Evolutionary conservation across 2,113 vertebrate genomes (phyloP).

Genomic region (Irena cyanogastra): DNA sequence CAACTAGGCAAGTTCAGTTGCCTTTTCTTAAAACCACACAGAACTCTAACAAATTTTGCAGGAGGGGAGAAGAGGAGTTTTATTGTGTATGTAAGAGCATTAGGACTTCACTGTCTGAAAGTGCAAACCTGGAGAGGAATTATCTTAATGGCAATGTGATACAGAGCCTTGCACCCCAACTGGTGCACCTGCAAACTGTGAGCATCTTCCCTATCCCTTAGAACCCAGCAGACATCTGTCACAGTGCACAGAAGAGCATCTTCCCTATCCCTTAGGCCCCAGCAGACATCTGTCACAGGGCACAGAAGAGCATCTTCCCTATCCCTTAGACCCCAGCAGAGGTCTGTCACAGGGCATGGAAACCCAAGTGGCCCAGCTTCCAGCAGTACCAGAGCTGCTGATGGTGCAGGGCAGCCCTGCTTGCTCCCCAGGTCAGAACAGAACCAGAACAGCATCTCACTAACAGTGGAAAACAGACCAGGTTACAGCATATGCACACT

Average conservation of each 20-base stretch:
- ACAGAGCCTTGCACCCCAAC: neutral
- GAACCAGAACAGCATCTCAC: neutral
- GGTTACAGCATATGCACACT: neutral
- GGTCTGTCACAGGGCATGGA: neutral
- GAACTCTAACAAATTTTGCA: neutral
- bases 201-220: neutral
- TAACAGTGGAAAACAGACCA: neutral
- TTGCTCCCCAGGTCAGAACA: rapidly evolving
- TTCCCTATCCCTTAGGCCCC: rapidly evolving
- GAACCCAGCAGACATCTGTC: neutral
- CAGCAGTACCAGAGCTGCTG: neutral
- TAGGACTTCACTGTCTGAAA: neutral
- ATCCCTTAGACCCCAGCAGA: too few species aligned
- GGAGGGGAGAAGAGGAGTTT: neutral
- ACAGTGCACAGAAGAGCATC: rapidly evolving
- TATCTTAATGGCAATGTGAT: neutral
- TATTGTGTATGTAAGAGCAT: neutral
- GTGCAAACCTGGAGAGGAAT: neutral
- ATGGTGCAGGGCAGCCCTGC: rapidly evolving
- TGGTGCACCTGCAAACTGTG: neutral
- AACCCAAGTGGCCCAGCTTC: neutral
- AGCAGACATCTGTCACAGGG: rapidly evolving
- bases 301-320: too few species aligned
- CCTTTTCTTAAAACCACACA: neutral
- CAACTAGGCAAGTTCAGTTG: neutral